phyloP scores from a whole-genome alignment of 2,113 vertebrate species.

The Rhinogobius similis region DNA sequence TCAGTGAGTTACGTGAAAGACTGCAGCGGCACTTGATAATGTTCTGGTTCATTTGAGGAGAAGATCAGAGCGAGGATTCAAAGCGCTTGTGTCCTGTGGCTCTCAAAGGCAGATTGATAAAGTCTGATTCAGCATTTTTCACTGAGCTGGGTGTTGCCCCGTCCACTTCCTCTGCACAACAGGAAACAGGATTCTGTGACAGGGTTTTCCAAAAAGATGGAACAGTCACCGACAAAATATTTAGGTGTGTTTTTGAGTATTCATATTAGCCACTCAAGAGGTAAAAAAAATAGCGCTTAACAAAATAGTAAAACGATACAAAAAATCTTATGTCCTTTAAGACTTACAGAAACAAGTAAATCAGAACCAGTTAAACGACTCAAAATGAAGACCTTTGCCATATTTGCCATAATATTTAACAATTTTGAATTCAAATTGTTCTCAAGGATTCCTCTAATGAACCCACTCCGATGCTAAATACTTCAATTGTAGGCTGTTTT shows the following conservation, averaged over 20 bases:
- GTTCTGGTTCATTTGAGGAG: slow-evolving; percentile 44
- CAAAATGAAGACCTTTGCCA: too few relatives aligned
- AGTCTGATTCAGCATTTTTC: slow-evolving; percentile 64
- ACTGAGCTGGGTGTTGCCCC: slow-evolving; percentile 35
- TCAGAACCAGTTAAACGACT: too few relatives aligned
- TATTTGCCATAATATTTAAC: too few relatives aligned
- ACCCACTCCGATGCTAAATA: too few relatives aligned
- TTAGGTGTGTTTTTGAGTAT: not conserved
- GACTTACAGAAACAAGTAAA: too few relatives aligned
- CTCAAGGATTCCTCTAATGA: too few relatives aligned
- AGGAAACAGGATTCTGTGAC: slow-evolving; percentile 56
- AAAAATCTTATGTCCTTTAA: too few relatives aligned
- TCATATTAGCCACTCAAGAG: too few relatives aligned
- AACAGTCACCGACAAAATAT: not conserved
- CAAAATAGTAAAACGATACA: too few relatives aligned
- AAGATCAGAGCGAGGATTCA: slow-evolving; percentile 44
- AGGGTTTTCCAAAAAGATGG: not conserved
- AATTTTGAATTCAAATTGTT: too few relatives aligned
- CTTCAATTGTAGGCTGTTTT: too few relatives aligned
- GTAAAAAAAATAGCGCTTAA: too few relatives aligned
- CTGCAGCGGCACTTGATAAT: slow-evolving; percentile 10
- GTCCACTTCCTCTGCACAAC: slow-evolving; percentile 58
- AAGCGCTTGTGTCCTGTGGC: slow-evolving; percentile 57
- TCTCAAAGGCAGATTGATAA: slow-evolving; percentile 68
- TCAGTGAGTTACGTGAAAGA: not conserved